Base-by-base conservation (phyloP, 2,888 invertebrate genomes). In the Lamellibrachia columna region DNA sequence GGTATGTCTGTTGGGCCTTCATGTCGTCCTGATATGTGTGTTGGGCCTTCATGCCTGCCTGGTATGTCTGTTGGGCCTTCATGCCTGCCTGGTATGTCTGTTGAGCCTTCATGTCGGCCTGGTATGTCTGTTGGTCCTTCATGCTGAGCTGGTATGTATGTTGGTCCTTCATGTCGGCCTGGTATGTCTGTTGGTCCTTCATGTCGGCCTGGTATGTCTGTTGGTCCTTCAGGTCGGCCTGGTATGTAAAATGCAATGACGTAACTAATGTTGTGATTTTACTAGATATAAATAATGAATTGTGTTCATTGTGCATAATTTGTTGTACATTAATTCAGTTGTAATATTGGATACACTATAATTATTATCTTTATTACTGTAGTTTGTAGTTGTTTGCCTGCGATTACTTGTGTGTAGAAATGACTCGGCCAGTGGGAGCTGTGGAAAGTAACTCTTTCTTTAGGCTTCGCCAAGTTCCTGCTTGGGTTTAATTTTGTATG, bases 251-350 rank as follows among this genome's bases (percentile, higher is more conserved):
- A 15, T 75, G 75, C 75, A 75, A 6, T 75, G 75, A 22, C 75
- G n/a, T 15, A 75, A 75, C 75, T 75, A 75, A 75, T 75, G 75
- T 60, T 60, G 60, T 75, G 75, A 75, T 22, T 75, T 75, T 75
- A 40, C 40, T 75, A 75, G 75, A 75, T 75, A 75, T 75, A 75
- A 75, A 75, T 75, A 75, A 75, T 75, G 75, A 75, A 75, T 75
- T 75, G 75, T 75, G 75, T 75, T 75, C 75, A 75, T 75, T 75
- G 75, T 75, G 75, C 75, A 75, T 75, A 75, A 15, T 75, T 75
- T 75, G 75, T 75, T 75, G 75, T 75, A 75, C 75, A 75, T 75
- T 75, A 75, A 75, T 75, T 75, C 75, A 75, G 75, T 75, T 75
- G 75, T 75, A 75, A 75, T 75, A 22, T 75, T 75, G 75, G 75